Evolutionary conservation across 2,113 vertebrate species (phyloP), one percentile per base, ranked within the genome.

Genomic region (Tapirus terrestris): DNA sequence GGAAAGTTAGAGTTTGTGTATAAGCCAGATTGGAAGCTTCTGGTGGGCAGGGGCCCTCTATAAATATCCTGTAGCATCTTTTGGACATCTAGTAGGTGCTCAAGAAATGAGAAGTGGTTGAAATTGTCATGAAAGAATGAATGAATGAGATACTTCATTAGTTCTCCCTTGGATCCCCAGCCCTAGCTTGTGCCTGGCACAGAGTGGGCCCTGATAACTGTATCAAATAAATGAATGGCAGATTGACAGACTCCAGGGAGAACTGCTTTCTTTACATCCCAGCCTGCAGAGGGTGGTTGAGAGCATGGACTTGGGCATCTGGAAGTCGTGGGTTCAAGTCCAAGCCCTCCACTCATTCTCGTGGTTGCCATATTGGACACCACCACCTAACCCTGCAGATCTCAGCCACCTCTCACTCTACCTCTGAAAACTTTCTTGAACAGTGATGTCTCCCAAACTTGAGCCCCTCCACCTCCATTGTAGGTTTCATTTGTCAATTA

Each of bases 371-470:
- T 18, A 1, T 51, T 70, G 90, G 45, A n/a, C 20, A 5, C 0
- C 5, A 25, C 33, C 8, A 0, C 39, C 60, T 27, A 12, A 10
- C 2, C 10, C 18, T 6, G 27, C 9, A 11, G 60, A 2, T 31
- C 65, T 31, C 60, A n/a, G 25, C 29, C 0, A 1, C 43, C 8
- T 33, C 23, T 65, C 25, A 11, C 31, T 81, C 84, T 14, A 25
- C 21, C 45, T 82, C 48, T 17, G 31, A 58, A 53, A 53, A 20
- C 10, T n/a, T 53, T 56, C 70, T 39, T 48, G 33, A 68, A 31
- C 29, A 21, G 21, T 48, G 63, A 12, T 2, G 1, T 17, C 45
- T 85, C 65, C 8, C 33, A 51, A 88, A 6, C 16, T 16, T 0
- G 13, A 56, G 9, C 17, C 31, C 61, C 7, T 21, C 18, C 20